Evolutionary conservation across 2,113 vertebrate genomes (phyloP).

Genomic region (Panthera tigris): DNA sequence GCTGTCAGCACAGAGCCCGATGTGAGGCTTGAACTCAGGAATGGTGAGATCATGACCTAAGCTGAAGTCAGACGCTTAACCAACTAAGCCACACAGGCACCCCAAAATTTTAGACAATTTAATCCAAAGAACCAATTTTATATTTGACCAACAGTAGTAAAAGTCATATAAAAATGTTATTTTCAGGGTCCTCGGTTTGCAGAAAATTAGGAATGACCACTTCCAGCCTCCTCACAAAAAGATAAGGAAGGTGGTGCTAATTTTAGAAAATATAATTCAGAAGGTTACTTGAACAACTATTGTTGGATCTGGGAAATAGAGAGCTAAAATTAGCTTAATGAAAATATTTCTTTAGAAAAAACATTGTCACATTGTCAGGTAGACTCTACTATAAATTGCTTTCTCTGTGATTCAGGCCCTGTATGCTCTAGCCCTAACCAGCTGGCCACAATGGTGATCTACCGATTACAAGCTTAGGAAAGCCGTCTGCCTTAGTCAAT

Average conservation of each 20-base stretch:
- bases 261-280: neutral
- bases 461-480: neutral
- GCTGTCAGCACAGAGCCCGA: no score
- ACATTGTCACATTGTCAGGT: neutral
- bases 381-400: neutral
- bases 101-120: neutral
- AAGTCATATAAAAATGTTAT: neutral
- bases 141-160: constrained; percentile 2
- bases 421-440: neutral
- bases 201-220: neutral
- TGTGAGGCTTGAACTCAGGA: no score
- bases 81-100: no score
- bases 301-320: neutral
- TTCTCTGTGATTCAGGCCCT: neutral
- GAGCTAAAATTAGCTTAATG: neutral
- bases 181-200: neutral
- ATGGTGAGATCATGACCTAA: no score
- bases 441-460: neutral
- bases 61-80: no score
- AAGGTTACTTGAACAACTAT: neutral
- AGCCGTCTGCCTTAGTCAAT: neutral
- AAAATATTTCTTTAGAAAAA: neutral
- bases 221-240: neutral
- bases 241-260: neutral
- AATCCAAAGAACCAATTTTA: neutral